These are phyloP conservation scores for Anniella stebbinsi DNA, from an alignment of 2,797 vertebrate species.

Conservation along the genomic window DNA sequence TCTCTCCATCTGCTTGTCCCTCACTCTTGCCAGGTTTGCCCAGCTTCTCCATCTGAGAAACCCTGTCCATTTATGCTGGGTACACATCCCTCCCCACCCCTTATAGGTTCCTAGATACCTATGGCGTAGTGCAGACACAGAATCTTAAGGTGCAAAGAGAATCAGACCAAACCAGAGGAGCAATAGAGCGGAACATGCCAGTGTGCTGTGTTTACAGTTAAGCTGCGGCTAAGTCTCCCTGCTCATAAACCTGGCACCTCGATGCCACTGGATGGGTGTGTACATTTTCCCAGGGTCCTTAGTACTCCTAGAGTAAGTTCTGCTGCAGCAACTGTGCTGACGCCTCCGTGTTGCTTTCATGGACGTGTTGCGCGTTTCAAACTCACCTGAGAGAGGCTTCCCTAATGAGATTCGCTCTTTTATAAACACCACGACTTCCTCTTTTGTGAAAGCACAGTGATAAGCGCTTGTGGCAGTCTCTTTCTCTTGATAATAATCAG, in stretches of 20 bases:
- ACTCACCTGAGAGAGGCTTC: slow-evolving; percentile 22
- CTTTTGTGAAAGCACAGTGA: slow-evolving; percentile 4
- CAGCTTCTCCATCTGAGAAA: background rate
- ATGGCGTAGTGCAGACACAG: too few species aligned
- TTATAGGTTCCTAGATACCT: background rate
- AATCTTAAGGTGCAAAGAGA: slow-evolving; percentile 8
- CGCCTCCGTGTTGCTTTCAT: slow-evolving; percentile 14
- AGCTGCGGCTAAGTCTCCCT: background rate
- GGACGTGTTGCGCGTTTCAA: slow-evolving; percentile 13
- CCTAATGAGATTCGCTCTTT: slow-evolving; percentile 21
- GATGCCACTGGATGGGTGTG: background rate
- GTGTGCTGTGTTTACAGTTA: background rate
- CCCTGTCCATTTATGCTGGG: background rate
- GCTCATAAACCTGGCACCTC: background rate
- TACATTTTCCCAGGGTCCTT: slow-evolving; percentile 8
- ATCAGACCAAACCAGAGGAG: background rate
- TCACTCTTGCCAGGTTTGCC: background rate
- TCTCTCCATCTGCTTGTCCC: too few species aligned
- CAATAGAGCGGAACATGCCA: background rate
- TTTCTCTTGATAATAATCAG: background rate
- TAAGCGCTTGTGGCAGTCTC: slow-evolving; percentile 9
- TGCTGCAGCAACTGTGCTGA: slow-evolving; percentile 22
- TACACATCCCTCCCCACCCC: background rate
- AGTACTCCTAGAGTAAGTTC: slow-evolving; percentile 18
- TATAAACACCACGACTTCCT: slow-evolving; percentile 1